Base-by-base conservation (phyloP, 2,888 invertebrate species). In the Galerucella pusilla region DNA sequence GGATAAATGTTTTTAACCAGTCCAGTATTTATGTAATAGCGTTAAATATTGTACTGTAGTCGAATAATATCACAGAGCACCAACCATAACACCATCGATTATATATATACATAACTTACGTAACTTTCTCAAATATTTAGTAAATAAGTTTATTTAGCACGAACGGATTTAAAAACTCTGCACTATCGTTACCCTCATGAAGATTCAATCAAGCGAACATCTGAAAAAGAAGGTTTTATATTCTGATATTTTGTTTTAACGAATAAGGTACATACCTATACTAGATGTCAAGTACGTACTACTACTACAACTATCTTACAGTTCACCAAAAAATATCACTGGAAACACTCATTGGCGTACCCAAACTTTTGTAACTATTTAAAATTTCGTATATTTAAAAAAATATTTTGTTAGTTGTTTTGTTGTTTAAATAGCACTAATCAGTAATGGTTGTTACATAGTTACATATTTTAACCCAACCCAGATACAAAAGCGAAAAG, bases 211-310 rank as follows among this genome's bases (percentile, higher is more conserved):
- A 83, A 80, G 60, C 80, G 83, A 74, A 83, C 83, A 83, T 83
- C 83, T 83, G 83, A 83, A 83, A 83, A 80, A 82, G 80, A 79
- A 80, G 80, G 78, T 81, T 79, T 77, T 81, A 75, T 81, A 83
- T 82, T 82, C 83, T 80, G 81, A 82, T 80, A 78, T 80, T 76
- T 79, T 75, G 75, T 79, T 42, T 75, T 74, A 67, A 77, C 79
- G 78, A 79, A 77, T 73, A 77, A 76, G 73, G 79, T 81, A 83
- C 83, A 80, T 82, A 82, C 83, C 83, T 83, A 83, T 74, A 60
- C 75, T 77, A 77, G 73, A 73, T 72, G 68, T 75, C 73, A 73
- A 75, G 73, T 74, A 59, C 54, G 70, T 77, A 74, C 77, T 75
- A 78, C 64, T 65, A 78, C 78, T 76, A 78, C 76, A 68, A 71